phyloP scores from a whole-genome alignment of 2,797 vertebrate species.

The Nyctalus aviator region DNA sequence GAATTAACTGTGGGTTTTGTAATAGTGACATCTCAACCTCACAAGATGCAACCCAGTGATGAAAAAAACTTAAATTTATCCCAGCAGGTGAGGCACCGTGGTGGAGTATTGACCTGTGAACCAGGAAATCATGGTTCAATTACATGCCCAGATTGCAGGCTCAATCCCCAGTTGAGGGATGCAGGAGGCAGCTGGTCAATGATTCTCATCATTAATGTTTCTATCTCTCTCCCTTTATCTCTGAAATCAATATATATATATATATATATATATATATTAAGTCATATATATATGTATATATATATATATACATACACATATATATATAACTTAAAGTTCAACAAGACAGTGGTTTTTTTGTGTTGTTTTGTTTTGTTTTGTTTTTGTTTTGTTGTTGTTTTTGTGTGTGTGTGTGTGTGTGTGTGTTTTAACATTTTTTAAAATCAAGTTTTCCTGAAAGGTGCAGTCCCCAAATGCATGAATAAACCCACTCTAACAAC shows the following conservation, averaged over 20 bases:
- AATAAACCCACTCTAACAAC: not conserved
- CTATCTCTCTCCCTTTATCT: no score
- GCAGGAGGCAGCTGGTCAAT: no score
- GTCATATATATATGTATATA: no score
- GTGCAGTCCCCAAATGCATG: not conserved
- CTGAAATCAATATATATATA: no score
- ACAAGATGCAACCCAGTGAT: not conserved
- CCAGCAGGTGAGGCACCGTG: no score
- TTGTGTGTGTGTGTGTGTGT: no score
- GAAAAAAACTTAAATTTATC: not conserved
- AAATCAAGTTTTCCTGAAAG: constrained; percentile 11
- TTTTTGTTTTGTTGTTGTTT: not conserved
- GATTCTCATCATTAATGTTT: no score
- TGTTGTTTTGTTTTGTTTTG: not conserved
- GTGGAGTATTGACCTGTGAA: no score
- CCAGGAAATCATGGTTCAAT: no score
- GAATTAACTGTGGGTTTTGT: not conserved
- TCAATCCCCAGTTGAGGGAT: not conserved
- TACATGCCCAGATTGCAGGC: not conserved
- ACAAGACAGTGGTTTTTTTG: not conserved
- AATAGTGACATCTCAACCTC: not conserved
- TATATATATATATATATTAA: no score
- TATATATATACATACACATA: no score
- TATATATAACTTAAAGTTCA: constrained; percentile 6
- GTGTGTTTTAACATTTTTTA: not conserved